Conservation (phyloP, 1,140 invertebrate genomes). For the Ips typographus region DNA sequence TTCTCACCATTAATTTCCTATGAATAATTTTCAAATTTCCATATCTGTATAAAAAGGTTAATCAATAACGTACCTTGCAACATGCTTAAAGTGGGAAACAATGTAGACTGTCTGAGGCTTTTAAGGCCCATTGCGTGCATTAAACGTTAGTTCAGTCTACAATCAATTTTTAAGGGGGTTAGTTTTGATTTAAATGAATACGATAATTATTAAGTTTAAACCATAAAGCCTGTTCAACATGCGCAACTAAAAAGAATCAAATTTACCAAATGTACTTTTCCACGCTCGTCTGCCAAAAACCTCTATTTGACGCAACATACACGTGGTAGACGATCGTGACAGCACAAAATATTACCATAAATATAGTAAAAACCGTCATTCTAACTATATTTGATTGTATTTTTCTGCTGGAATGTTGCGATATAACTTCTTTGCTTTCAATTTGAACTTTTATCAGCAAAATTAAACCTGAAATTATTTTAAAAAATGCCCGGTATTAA, state of each 20-base stretch:
- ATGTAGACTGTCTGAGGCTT: too few relatives aligned
- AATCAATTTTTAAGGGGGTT: too few relatives aligned
- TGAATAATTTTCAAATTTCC: too few relatives aligned
- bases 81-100: too few relatives aligned
- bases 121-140: too few relatives aligned
- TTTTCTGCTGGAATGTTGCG: conserved; percentile 75
- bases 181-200: too few relatives aligned
- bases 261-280: conserved; percentile 81
- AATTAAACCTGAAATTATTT: conserved; percentile 62
- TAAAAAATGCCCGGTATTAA: too few relatives aligned
- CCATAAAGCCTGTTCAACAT: neutral
- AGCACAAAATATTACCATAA: conserved; percentile 73
- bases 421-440: conserved; percentile 78
- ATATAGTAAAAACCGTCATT: conserved; percentile 72
- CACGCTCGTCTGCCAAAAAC: conserved; percentile 73
- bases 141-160: too few relatives aligned
- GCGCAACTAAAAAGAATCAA: conserved; percentile 11
- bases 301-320: conserved; percentile 74
- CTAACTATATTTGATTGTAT: conserved; percentile 81
- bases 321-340: conserved; percentile 79
- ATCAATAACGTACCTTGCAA: too few relatives aligned
- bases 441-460: conserved; percentile 76
- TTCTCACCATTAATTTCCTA: too few relatives aligned
- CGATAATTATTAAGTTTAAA: too few relatives aligned
- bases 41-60: too few relatives aligned